Evolutionary conservation across 2,113 vertebrate genomes (phyloP).

Genomic region (Trogon melanurus): DNA sequence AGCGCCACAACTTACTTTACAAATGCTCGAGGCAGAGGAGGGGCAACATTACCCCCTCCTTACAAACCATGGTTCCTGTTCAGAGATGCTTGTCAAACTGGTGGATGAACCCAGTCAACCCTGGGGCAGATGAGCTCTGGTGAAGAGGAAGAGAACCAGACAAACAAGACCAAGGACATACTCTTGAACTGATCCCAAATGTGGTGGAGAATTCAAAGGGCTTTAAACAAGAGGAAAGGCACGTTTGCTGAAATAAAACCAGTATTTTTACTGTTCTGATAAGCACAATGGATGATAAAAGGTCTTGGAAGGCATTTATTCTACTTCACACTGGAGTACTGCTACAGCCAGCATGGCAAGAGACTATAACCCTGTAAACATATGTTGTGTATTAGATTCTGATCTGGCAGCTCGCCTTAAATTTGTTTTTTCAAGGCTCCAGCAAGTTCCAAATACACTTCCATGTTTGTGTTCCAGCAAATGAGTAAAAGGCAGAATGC

Average conservation of each 20-base stretch:
- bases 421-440: conserved; percentile 51
- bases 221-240: conserved; percentile 47
- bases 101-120: neutral
- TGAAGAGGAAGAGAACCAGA: neutral
- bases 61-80: neutral
- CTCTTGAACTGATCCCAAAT: neutral
- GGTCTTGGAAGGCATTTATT: conserved; percentile 62
- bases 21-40: neutral
- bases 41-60: neutral
- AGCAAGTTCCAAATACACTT: conserved; percentile 54
- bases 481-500: neutral
- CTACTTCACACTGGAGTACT: conserved; percentile 42
- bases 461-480: conserved; percentile 53
- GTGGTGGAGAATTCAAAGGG: neutral
- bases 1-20: neutral
- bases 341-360: conserved; percentile 57
- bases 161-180: neutral
- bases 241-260: neutral
- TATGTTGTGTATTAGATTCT: conserved; percentile 68
- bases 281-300: conserved; percentile 39
- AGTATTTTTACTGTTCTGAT: conserved; percentile 42
- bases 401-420: conserved; percentile 70
- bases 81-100: neutral
- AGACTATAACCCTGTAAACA: conserved; percentile 52
- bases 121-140: neutral